Base-by-base conservation (phyloP, 2,797 vertebrate species). In the Phoeniculus purpureus region DNA sequence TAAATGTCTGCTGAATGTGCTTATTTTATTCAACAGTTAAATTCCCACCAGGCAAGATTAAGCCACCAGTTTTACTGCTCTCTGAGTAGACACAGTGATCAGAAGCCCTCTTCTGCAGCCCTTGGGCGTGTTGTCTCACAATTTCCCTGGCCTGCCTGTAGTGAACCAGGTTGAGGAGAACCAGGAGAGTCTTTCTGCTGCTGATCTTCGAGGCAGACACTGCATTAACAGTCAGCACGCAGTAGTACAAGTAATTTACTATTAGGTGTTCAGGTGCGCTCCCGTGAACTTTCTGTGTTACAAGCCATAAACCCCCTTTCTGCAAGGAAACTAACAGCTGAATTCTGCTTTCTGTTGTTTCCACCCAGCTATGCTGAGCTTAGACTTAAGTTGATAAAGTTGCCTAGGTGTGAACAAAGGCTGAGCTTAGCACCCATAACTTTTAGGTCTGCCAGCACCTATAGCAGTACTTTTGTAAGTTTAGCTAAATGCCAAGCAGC, bases 271-370 rank as follows among this genome's bases (percentile, higher is more conserved):
- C 47, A 84, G 66, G 26, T 52, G 65, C 59, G 58, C 31, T 94
- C 15, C 91, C 1, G 3, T 90, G 82, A 61, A 66, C 81, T 94
- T 94, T 88, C 60, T 77, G 1, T 94, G 61, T 87, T 93, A 85
- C 32, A 95, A 96, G 90, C 93, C 95, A 94, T 96, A 90, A 87
- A 87, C 89, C 4, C 18, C 12, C n/a, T 74, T 91, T 77, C 66
- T 91, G 60, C 59, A 70, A 79, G 73, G 83, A 94, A 93, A 32
- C 70, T 62, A 50, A 73, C 87, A 81, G 78, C 55, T 70, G 54
- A 60, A 51, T 88, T 91, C 52, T 92, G 56, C 59, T 86, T 88
- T 80, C 52, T 59, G 0, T 70, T 59, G 15, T 74, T 62, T 64
- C 52, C 48, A 12, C 56, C 15, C 78, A 77, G 25, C 64, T 81